Evolutionary conservation across 2,113 vertebrate genomes (phyloP).

Genomic region (Platichthys stellatus): DNA sequence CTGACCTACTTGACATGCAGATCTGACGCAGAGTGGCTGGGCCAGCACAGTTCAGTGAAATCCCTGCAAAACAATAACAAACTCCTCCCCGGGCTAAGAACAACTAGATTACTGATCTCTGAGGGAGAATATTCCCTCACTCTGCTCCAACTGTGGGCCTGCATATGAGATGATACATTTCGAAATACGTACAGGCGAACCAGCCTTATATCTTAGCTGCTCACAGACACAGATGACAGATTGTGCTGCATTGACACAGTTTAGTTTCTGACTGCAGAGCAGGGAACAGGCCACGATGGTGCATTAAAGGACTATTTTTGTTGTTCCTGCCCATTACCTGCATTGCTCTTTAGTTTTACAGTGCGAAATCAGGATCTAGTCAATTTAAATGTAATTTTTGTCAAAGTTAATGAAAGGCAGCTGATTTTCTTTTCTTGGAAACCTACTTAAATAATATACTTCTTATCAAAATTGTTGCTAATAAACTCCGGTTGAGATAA

Average conservation of each 20-base stretch:
- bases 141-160: background rate
- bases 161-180: background rate
- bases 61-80: constrained; percentile 76
- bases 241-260: constrained; percentile 21
- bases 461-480: no score
- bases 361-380: no score
- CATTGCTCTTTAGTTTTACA: no score
- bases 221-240: constrained; percentile 22
- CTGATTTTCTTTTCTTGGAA: no score
- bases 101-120: constrained; percentile 34
- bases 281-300: background rate
- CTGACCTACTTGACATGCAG: constrained; percentile 79
- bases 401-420: no score
- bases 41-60: constrained; percentile 43
- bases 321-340: no score
- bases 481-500: no score
- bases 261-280: background rate
- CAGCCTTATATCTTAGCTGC: background rate
- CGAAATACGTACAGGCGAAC: background rate
- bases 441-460: no score
- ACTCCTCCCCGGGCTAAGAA: constrained; percentile 29
- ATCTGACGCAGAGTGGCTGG: constrained; percentile 51
- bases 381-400: no score
- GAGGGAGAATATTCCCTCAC: background rate
- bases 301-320: background rate